phyloP scores from a whole-genome alignment of 2,797 vertebrate species.

The Dicrostonyx torquatus region DNA sequence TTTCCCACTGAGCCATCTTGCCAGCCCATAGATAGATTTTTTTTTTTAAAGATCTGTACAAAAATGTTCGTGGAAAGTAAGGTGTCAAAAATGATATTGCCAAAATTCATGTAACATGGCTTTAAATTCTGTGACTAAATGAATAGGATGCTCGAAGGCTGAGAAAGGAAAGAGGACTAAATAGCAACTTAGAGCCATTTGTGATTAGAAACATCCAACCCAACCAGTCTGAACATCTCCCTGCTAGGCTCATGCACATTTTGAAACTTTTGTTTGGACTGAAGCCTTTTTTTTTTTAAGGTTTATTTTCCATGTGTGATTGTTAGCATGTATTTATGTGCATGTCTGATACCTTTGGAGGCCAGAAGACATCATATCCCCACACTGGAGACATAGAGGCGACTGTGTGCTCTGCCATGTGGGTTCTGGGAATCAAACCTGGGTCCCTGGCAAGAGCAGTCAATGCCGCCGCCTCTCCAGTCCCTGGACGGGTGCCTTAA shows the following conservation, averaged over 20 bases:
- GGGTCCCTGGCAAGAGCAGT: no score
- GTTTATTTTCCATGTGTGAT: background rate
- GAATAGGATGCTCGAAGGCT: background rate
- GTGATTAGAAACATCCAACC: constrained; percentile 13
- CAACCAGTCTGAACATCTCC: no score
- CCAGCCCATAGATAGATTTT: background rate
- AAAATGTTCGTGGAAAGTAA: background rate
- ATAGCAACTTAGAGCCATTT: background rate
- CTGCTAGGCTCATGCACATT: background rate
- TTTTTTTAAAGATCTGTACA: background rate
- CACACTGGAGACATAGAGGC: background rate
- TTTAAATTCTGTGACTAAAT: constrained; percentile 13
- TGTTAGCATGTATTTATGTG: background rate
- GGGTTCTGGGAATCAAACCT: background rate
- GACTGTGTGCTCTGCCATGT: background rate
- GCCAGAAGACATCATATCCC: background rate
- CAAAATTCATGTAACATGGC: background rate
- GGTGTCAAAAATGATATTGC: background rate
- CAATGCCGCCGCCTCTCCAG: background rate
- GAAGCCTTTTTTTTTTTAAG: background rate
- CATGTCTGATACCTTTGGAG: background rate
- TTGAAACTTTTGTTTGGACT: background rate
- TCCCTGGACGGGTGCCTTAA: background rate
- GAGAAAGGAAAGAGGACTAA: background rate
- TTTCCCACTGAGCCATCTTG: background rate